A percentile compares a stretch with the other conserved stretches of the same genome.
Evolutionary conservation across 2,113 vertebrate genomes (phyloP).

Genomic region (Argyrosomus japonicus): DNA sequence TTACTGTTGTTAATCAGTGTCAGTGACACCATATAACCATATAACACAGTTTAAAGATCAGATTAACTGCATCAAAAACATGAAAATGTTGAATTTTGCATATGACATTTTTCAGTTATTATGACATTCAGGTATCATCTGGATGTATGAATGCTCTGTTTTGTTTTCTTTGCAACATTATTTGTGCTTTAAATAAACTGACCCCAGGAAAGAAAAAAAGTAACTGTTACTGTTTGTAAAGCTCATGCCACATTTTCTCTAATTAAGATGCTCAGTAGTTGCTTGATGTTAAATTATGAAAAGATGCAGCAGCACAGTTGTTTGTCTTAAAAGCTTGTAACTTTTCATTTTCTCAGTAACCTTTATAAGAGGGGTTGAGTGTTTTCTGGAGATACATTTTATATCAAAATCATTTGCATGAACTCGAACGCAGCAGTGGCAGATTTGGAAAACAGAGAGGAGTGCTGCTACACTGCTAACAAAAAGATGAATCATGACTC

Average conservation of each 20-base stretch:
- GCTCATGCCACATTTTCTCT: no score
- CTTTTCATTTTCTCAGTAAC: not conserved
- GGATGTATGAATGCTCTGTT: no score
- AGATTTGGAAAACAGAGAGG: slow-evolving; percentile 4
- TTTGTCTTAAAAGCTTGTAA: not conserved
- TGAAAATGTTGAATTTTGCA: not conserved
- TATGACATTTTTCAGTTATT: not conserved
- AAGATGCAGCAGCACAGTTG: not conserved
- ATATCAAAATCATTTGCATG: not conserved
- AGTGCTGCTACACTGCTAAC: not conserved
- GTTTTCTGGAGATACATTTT: not conserved
- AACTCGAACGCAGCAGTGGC: not conserved
- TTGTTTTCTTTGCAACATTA: no score
- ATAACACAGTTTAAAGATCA: not conserved
- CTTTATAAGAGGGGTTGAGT: not conserved
- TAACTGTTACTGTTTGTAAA: no score
- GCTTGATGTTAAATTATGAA: not conserved
- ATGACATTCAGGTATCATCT: no score
- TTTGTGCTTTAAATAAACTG: no score
- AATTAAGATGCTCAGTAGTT: not conserved
- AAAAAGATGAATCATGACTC: slow-evolving; percentile 8
- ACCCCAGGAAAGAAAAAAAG: no score
- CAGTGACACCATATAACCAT: not conserved
- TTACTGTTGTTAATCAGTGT: not conserved
- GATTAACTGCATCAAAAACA: not conserved